Conservation (phyloP, 92 coral and sea anemone species). For the Actinostola sp. region DNA sequence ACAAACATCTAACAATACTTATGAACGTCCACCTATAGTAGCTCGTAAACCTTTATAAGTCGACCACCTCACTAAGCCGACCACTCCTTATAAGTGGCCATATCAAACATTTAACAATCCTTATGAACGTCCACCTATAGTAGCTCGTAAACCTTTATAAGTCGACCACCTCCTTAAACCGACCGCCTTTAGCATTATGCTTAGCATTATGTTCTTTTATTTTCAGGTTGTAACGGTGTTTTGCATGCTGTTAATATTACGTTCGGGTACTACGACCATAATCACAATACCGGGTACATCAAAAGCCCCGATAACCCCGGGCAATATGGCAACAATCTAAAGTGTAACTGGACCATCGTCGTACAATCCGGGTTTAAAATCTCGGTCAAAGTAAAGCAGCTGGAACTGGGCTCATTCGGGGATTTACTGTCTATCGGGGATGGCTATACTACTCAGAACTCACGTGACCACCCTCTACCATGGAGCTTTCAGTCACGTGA, state of each 20-base stretch:
- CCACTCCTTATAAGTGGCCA: no score
- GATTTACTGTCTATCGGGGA: slow-evolving; percentile 47
- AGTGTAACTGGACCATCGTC: slow-evolving; percentile 69
- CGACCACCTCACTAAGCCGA: no score
- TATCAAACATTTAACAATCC: no score
- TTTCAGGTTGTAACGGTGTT: slow-evolving; percentile 61
- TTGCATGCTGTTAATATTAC: slow-evolving; percentile 38
- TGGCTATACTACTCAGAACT: slow-evolving; percentile 12
- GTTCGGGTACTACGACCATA: slow-evolving; percentile 64
- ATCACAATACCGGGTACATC: slow-evolving; percentile 64
- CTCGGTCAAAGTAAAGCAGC: background rate
- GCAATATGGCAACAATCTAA: slow-evolving; percentile 33
- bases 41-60: no score
- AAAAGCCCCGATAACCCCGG: slow-evolving; percentile 62
- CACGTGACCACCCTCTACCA: slow-evolving; percentile 21
- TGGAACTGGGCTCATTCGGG: slow-evolving; percentile 25
- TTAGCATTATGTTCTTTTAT: background rate
- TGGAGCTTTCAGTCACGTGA: slow-evolving; percentile 48
- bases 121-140: no score
- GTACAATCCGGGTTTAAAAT: slow-evolving; percentile 58
- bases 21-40: no score
- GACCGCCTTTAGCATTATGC: no score
- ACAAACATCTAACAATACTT: no score
- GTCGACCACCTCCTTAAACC: no score
- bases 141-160: no score